phyloP scores from a whole-genome alignment of 2,797 vertebrate species.

The Sandelia bainsii region DNA sequence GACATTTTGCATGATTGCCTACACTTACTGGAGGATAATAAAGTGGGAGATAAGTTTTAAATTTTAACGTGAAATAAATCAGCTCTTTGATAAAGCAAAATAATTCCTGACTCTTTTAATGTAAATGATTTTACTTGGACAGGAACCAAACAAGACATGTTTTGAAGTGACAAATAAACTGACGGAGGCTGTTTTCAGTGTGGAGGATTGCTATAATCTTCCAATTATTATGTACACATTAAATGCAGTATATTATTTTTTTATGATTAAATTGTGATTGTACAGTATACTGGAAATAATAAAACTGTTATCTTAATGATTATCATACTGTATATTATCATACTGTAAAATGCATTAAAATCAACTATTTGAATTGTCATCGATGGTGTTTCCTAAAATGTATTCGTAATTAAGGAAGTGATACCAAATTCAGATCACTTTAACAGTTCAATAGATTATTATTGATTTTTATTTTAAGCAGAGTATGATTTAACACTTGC shows the following conservation, averaged over 20 bases:
- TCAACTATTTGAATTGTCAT: not conserved
- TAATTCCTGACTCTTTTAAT: constrained; percentile 22
- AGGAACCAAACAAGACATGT: constrained; percentile 18
- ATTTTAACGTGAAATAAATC: constrained; percentile 47
- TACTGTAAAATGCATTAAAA: not conserved
- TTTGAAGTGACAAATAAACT: constrained; percentile 7
- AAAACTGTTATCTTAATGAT: not conserved
- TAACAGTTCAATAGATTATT: constrained; percentile 11
- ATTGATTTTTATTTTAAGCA: constrained; percentile 29
- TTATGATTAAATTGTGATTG: not conserved
- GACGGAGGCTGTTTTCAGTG: constrained; percentile 8
- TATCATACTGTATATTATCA: not conserved
- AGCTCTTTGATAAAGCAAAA: constrained; percentile 45
- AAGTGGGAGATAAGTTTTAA: constrained; percentile 53
- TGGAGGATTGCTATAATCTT: constrained; percentile 5
- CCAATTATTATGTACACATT: constrained; percentile 16
- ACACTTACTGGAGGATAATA: constrained; percentile 50
- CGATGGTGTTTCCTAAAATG: not conserved
- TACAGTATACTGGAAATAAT: not conserved
- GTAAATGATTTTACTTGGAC: constrained; percentile 14
- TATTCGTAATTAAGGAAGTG: constrained; percentile 11
- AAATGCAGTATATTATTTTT: constrained; percentile 13
- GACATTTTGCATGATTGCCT: constrained; percentile 71
- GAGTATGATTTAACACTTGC: constrained; percentile 32
- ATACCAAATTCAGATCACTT: constrained; percentile 34